phyloP scores from a whole-genome alignment of 2,797 vertebrate species.

The Ammospiza maritima region DNA sequence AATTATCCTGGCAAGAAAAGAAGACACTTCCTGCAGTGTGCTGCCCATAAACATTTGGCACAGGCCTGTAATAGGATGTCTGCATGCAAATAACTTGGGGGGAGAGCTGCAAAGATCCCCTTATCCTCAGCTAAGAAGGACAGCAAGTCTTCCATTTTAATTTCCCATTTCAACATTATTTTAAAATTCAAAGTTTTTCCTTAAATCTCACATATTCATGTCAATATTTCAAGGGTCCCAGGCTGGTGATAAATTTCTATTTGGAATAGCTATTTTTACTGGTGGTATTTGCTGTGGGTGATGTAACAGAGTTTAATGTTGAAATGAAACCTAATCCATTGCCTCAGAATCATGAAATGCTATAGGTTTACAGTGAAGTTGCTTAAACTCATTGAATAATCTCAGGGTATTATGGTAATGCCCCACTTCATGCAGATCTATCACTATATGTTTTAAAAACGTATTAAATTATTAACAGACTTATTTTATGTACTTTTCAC shows the following conservation, averaged over 20 bases:
- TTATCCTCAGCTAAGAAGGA: not conserved
- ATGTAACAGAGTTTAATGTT: not conserved
- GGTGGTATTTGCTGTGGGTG: not conserved
- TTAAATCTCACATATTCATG: not conserved
- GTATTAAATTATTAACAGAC: not conserved
- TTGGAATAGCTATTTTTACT: not conserved
- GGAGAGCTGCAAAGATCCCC: not conserved
- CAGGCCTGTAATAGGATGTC: not conserved
- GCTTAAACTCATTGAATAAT: not conserved
- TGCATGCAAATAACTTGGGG: not conserved
- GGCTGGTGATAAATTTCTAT: not conserved
- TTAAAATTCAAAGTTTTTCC: not conserved
- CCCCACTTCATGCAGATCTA: not conserved
- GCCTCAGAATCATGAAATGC: not conserved
- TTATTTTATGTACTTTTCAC: not conserved
- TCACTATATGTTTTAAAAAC: not conserved
- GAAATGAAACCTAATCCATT: not conserved
- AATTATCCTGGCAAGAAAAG: not conserved
- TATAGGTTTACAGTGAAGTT: not conserved
- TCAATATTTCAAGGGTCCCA: not conserved
- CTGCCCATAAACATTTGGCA: not conserved
- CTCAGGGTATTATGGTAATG: not conserved
- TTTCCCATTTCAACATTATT: not conserved
- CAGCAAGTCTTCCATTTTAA: not conserved
- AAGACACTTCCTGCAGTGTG: not conserved